phyloP scores from a whole-genome alignment of 2,888 invertebrate species.

The Melipona bicolor region DNA sequence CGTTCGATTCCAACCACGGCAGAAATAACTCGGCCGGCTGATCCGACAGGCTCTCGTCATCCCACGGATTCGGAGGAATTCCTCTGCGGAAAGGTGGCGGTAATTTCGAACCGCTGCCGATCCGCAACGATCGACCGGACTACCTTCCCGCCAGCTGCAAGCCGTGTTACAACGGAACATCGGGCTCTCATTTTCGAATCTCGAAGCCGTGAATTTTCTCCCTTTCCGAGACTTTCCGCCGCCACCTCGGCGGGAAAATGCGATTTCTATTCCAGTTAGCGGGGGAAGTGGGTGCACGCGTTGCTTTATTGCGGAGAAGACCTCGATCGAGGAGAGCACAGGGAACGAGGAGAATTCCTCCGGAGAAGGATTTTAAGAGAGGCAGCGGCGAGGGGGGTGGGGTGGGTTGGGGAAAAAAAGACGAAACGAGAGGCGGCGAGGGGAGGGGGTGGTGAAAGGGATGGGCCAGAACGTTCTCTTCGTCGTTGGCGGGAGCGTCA shows the following conservation, averaged over 20 bases:
- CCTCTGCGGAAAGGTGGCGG: not conserved
- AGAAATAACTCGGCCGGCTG: not conserved
- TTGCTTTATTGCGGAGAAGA: slow-evolving; percentile 57
- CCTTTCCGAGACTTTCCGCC: not conserved
- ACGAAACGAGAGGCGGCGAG: not conserved
- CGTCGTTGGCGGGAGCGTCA: slow-evolving; percentile 65
- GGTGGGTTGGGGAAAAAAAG: not conserved
- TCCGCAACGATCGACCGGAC: not conserved
- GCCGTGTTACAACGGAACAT: slow-evolving; percentile 52
- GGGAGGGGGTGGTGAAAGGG: not conserved
- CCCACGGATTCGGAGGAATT: not conserved
- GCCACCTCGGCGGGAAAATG: slow-evolving; percentile 17
- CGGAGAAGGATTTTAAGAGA: slow-evolving; percentile 60
- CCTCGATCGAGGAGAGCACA: slow-evolving; percentile 54
- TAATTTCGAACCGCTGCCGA: not conserved
- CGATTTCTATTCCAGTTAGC: slow-evolving; percentile 55
- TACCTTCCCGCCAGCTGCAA: slow-evolving; percentile 17
- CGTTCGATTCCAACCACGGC: not conserved
- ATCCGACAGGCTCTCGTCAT: not conserved
- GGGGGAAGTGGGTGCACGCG: slow-evolving; percentile 5
- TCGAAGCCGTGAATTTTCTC: slow-evolving; percentile 44
- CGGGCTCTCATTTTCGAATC: slow-evolving; percentile 28
- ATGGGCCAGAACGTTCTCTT: slow-evolving; percentile 40
- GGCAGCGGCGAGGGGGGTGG: slow-evolving; percentile 3
- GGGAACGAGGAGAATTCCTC: slow-evolving; percentile 61